These are phyloP conservation scores for Morinoia aosen DNA, from an alignment of 2,888 invertebrate species.

Conservation along the genomic window DNA sequence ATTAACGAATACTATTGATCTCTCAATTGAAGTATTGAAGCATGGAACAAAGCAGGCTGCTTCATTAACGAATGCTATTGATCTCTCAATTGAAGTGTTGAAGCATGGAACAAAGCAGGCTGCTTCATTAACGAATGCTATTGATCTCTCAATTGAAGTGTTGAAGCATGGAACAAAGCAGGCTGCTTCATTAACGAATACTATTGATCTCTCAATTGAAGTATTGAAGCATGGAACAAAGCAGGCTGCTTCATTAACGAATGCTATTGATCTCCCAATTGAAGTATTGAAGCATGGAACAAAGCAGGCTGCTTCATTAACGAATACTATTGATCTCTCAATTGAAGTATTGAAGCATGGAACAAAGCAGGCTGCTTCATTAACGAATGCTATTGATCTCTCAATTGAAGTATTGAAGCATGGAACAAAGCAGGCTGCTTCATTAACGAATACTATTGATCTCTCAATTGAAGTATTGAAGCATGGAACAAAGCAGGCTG, in stretches of 20 bases:
- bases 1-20: no score
- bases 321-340: no score
- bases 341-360: background rate
- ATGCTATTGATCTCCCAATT: no score
- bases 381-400: no score
- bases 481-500: background rate
- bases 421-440: background rate
- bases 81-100: background rate
- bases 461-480: background rate
- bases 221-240: background rate
- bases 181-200: background rate
- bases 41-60: background rate
- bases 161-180: background rate
- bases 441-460: background rate
- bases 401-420: background rate
- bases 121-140: background rate
- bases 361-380: background rate
- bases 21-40: background rate
- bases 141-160: background rate
- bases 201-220: no score
- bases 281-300: background rate
- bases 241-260: background rate
- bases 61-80: background rate
- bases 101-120: background rate
- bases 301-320: background rate